Base-by-base conservation (phyloP, 2,888 invertebrate genomes). In the Tolmerus cingulatus region DNA sequence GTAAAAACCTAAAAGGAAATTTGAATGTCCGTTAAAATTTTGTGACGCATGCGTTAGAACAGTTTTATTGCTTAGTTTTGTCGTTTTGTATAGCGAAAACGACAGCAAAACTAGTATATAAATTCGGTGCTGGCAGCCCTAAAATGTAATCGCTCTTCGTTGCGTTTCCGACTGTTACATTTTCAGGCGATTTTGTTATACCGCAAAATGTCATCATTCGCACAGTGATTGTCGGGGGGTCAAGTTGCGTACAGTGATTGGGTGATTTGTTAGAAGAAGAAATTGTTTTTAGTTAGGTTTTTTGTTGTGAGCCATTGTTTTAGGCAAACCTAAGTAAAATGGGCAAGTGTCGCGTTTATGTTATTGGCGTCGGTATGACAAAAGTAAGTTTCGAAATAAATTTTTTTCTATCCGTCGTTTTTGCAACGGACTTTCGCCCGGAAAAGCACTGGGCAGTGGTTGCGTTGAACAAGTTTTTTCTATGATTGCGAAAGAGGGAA, bases 331-430 rank as follows among this genome's bases (percentile, higher is more conserved):
- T 12, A 12, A 27, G 12, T 34, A 89, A 89, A 87, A 92, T 92
- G 92, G 91, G 90, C 9, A 91, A 91, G 89, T 90, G 90, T 82
- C 90, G 94, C 93, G 97, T 98, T 86, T 99, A 95, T 93, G 98
- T 98, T 86, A 95, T 98, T 90, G 99, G 99, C 89, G 98, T 98
- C 90, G 98, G 98, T 89, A 99, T 99, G 98, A 98, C 98, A 89
- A 98, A 98, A 94, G 96, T 95, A 93, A 91, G 90, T 91, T 46
- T 12, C 16, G 5, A 40, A 8, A 40, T 51, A 12, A 4, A 55
- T 1, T 78, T 81, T 27, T 79, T 79, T 9, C 9, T 43, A 16
- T 8, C 14, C 55, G 55, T 19, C 8, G 19, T 19, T 40, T 27
- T 23, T 79, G 27, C 66, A 66, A 66, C 23, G 66, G 27, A 66